Conservation (phyloP, 2,113 vertebrate genomes). For the Elaphurus davidianus region DNA sequence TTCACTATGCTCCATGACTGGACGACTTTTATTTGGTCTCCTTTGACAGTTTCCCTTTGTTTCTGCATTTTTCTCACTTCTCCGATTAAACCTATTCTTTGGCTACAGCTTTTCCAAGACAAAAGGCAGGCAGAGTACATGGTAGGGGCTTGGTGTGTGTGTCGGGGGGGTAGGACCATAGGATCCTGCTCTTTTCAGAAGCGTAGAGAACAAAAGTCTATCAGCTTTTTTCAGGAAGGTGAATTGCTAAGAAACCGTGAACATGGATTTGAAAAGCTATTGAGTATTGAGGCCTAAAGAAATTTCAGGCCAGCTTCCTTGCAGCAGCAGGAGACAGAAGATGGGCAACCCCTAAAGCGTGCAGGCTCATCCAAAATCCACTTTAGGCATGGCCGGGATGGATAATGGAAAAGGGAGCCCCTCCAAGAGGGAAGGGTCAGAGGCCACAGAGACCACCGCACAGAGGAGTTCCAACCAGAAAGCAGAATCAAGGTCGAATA, state of each 20-base stretch:
- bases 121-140: not conserved
- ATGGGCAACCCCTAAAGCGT: not conserved
- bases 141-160: not conserved
- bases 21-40: fast-evolving
- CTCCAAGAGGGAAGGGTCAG: not conserved
- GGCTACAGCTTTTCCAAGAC: not conserved
- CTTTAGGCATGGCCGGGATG: not conserved
- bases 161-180: not conserved
- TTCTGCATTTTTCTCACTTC: not conserved
- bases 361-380: not conserved
- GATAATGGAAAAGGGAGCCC: not conserved
- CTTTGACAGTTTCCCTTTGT: not conserved
- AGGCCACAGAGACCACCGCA: not conserved
- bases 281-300: not conserved
- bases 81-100: not conserved
- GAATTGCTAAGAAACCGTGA: not conserved
- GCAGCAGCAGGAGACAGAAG: not conserved
- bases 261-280: not conserved
- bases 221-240: not conserved
- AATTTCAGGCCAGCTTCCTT: not conserved
- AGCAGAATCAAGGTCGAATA: not conserved
- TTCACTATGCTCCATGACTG: fast-evolving
- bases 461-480: not conserved
- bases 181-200: not conserved
- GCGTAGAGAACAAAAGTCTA: not conserved